Conservation (phyloP, 2,797 vertebrate genomes). For the Acanthornis magna region DNA sequence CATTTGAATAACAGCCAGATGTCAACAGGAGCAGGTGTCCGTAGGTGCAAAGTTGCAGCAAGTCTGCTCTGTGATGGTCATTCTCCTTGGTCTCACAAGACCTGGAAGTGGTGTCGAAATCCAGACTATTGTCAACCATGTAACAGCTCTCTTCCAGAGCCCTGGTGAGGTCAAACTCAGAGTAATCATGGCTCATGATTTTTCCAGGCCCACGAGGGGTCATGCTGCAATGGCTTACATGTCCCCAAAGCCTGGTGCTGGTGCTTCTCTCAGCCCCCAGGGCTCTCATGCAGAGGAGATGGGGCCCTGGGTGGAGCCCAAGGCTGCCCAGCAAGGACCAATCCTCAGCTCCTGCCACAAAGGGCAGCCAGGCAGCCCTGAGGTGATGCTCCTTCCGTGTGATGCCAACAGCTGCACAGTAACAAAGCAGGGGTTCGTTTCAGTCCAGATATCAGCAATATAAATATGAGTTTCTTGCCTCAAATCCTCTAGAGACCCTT, state of each 20-base stretch:
- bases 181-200: neutral
- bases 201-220: neutral
- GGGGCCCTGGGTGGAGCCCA: accelerated
- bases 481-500: neutral
- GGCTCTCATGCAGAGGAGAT: neutral
- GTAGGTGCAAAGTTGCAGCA: neutral
- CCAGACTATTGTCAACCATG: neutral
- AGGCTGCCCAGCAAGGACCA: neutral
- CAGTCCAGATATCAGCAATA: neutral
- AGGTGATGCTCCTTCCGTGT: neutral
- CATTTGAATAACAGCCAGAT: neutral
- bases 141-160: neutral
- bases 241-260: neutral
- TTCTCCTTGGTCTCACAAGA: neutral
- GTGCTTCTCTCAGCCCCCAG: neutral
- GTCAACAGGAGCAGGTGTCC: neutral
- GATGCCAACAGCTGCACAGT: neutral
- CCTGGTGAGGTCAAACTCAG: neutral
- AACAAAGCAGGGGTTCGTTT: neutral
- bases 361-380: neutral
- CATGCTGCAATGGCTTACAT: neutral
- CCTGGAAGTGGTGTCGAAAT: neutral
- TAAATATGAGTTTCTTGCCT: neutral
- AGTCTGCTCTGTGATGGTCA: neutral
- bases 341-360: neutral